Evolutionary conservation across 2,797 vertebrate genomes (phyloP), one percentile per base, ranked within the genome.

Genomic region (Sebastes reedi): DNA sequence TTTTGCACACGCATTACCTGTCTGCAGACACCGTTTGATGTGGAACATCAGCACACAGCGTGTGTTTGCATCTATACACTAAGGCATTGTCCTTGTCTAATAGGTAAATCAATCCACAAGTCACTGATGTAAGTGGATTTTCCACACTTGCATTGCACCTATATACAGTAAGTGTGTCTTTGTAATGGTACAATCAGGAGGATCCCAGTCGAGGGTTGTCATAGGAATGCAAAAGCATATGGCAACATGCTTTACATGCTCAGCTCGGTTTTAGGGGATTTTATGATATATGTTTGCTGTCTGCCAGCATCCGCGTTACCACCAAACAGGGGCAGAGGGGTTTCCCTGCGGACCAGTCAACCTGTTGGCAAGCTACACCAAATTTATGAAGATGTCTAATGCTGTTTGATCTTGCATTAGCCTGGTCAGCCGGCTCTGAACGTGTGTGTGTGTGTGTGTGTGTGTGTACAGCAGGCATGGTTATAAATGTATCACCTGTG

Each of bases 21-120:
- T 90, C 83, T 90, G 79, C 84, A 86, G 80, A 88, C 67, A 1
- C 42, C 6, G 83, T 93, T 94, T 95, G 91, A 94, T 93, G 90
- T 94, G 78, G 67, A 82, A 72, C 83, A 34, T 87, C 80, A 4
- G 75, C 80, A 62, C 60, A 68, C 52, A 50, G n/a, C 6, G 66
- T 22, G 50, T 58, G 56, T 61, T 42, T 68, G 27, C 1, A 4
- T 81, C 16, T 39, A 4, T 13, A 78, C 77, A 83, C 77, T 46
- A 3, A 61, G 56, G 58, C 72, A 65, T 75, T 80, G 77, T 85
- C 27, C 61, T 11, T 42, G 27, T 79, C 42, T 68, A 62, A 75
- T 27, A 75, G 32, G 36, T 16, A 75, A 67, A 78, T 75, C 72
- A 34, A 39, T 55, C 62, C 71, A 67, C 68, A 50, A 65, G 73